Evolutionary conservation across 2,888 invertebrate genomes (phyloP), one percentile per base, ranked within the genome.

Genomic region (Diadegma fenestrale): DNA sequence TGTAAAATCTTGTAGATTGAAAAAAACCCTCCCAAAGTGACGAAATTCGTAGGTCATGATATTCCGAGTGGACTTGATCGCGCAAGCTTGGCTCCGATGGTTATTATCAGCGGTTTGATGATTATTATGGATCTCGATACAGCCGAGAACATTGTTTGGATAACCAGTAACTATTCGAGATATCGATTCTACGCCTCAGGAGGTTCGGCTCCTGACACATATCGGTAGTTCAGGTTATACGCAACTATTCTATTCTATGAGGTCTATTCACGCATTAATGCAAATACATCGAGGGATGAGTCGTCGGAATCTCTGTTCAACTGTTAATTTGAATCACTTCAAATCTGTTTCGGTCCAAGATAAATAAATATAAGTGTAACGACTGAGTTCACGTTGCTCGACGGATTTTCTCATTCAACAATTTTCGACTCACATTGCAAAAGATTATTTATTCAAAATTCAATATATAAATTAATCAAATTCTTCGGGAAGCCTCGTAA

Each of bases 101-200:
- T 26, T 58, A 58, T 58, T 58, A 58, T 58, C 14, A 14, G 58
- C 58, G 26, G 26, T 26, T 58, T 26, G 5, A 26, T 26, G 26
- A 58, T 58, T 14, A 54, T 54, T 71, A 71, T 71, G 12, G 26
- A 54, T 66, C 17, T n/a, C 33, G 66, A 37, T 48, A 77, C 51
- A 48, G 2, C 41, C 22, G 37, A 30, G 33, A 22, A 51, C 77
- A 68, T 77, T 77, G 77, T 77, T 37, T 26, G 54, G 77, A 51
- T 77, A 66, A 19, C 48, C 64, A 45, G 77, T 66, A 77, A 43
- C 19, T 64, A 51, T 64, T 64, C 51, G 48, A 41, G 66, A 33
- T 66, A 66, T 66, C 51, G 73, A 75, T 75, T 75, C 58, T 54
- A 26, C 17, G 73, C 19, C 73, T 61, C 61, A n/a, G 73, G 41